Conservation (phyloP, 2,113 vertebrate species). For the Sprattus sprattus region DNA sequence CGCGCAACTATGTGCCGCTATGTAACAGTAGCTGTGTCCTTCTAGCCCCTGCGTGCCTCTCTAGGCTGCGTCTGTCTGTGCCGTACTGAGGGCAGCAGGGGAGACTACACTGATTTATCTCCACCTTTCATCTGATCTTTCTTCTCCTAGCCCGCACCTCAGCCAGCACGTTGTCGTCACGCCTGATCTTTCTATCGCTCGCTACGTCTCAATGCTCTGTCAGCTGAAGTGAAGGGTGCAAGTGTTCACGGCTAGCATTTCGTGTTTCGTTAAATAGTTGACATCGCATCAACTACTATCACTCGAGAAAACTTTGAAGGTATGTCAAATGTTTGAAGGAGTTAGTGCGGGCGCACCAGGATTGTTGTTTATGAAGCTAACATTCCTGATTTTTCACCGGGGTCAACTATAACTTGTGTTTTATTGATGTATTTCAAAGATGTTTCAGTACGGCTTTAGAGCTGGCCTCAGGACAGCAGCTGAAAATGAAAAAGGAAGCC, state of each 20-base stretch:
- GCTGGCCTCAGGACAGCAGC: neutral
- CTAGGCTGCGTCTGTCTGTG: neutral
- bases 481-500: neutral
- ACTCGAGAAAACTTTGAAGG: neutral
- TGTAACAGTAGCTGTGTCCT: neutral
- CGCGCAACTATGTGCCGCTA: neutral
- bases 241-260: no score
- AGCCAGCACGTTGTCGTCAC: neutral
- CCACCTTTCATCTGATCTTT: neutral
- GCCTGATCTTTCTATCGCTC: neutral
- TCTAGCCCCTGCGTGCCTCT: neutral
- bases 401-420: neutral
- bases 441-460: neutral
- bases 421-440: slow-evolving; percentile 4
- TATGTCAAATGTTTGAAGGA: no score
- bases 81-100: neutral
- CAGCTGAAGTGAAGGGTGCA: neutral
- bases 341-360: no score
- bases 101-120: neutral
- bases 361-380: neutral
- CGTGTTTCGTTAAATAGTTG: neutral
- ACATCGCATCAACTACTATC: neutral
- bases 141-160: neutral
- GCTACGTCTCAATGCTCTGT: neutral
- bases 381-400: neutral